phyloP scores from a whole-genome alignment of 2,888 invertebrate genomes.

The Trichogramma dendrolimi region DNA sequence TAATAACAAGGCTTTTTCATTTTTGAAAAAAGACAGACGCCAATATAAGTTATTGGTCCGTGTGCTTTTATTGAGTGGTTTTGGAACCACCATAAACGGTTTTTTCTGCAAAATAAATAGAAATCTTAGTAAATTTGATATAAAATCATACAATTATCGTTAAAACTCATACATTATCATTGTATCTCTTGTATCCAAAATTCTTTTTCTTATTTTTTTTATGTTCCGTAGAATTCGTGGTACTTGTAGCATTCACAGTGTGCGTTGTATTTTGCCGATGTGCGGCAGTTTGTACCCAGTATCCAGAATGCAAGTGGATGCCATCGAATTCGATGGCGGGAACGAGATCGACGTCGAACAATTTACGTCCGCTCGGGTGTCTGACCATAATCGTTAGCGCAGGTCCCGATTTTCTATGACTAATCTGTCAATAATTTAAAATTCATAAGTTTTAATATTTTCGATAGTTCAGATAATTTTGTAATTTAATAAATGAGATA shows the following conservation, averaged over 20 bases:
- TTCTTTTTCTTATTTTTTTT: too few relatives aligned
- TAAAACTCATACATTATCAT: too few relatives aligned
- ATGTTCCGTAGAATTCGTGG: too few relatives aligned
- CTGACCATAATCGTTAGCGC: slow-evolving; percentile 19
- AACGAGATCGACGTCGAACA: slow-evolving; percentile 21
- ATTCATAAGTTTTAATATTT: too few relatives aligned
- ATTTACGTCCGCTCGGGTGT: neutral
- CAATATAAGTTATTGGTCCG: slow-evolving; percentile 50
- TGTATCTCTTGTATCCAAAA: too few relatives aligned
- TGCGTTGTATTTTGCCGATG: too few relatives aligned
- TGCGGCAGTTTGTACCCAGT: neutral
- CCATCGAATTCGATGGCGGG: slow-evolving; percentile 19
- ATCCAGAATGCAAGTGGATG: slow-evolving; percentile 6
- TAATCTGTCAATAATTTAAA: slow-evolving; percentile 1
- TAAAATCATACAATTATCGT: too few relatives aligned
- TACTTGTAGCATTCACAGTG: too few relatives aligned
- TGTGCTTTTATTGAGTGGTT: slow-evolving; percentile 34
- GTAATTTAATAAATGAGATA: too few relatives aligned
- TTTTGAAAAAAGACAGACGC: slow-evolving; percentile 59
- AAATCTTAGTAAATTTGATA: too few relatives aligned
- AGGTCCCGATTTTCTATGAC: slow-evolving; percentile 18
- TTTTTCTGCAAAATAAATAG: neutral
- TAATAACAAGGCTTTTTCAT: slow-evolving; percentile 52
- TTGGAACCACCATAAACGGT: slow-evolving; percentile 56
- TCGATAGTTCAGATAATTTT: too few relatives aligned